Evolutionary conservation across 2,888 invertebrate genomes (phyloP).

Genomic region (Empis livida): DNA sequence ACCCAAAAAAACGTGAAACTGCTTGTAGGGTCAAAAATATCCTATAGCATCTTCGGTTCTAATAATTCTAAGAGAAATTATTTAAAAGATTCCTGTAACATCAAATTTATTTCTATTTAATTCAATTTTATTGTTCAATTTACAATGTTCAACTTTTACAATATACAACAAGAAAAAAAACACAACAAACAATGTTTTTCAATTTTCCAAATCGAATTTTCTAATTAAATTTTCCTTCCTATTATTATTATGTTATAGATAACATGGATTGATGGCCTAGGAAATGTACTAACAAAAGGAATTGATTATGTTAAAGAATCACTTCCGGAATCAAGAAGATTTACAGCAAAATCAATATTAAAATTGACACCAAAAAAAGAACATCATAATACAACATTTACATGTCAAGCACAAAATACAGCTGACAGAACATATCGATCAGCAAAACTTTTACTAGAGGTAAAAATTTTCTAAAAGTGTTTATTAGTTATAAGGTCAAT

Average conservation of each 20-base stretch:
- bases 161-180: too few species aligned
- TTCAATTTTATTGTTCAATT: too few species aligned
- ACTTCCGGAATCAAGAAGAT: slow-evolving; percentile 65
- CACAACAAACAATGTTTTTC: too few species aligned
- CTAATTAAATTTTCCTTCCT: not conserved
- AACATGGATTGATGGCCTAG: slow-evolving; percentile 84
- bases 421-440: slow-evolving; percentile 76
- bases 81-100: too few species aligned
- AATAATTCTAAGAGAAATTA: too few species aligned
- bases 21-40: too few species aligned
- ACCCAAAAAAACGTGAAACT: too few species aligned
- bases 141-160: too few species aligned
- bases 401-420: slow-evolving; percentile 85
- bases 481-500: too few species aligned
- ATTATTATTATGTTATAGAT: slow-evolving; percentile 42
- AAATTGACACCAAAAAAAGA: slow-evolving; percentile 73
- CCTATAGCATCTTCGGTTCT: too few species aligned
- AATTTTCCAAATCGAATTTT: too few species aligned
- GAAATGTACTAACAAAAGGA: slow-evolving; percentile 68
- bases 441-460: slow-evolving; percentile 69
- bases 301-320: slow-evolving; percentile 65
- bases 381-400: slow-evolving; percentile 82
- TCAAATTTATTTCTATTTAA: too few species aligned
- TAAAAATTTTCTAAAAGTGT: slow-evolving; percentile 29
- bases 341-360: slow-evolving; percentile 72